Evolutionary conservation across 1,140 invertebrate genomes (phyloP), one percentile per base, ranked within the genome.

Genomic region (Charaxes varanes): DNA sequence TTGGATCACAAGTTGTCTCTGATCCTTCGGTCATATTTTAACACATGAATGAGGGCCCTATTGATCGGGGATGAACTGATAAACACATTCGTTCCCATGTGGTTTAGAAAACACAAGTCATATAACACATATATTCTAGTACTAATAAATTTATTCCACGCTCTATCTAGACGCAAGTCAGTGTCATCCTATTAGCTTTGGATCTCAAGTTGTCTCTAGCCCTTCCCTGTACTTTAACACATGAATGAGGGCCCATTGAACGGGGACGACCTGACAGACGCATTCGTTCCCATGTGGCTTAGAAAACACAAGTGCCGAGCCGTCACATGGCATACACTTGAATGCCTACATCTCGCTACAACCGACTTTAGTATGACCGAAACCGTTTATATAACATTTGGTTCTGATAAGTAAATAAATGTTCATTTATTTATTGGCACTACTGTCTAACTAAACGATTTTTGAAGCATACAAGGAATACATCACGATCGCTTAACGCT

Each of bases 11-110:
- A 43, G 37, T 64, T 64, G 66, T 67, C 57, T 47, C 35, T 44
- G 37, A 37, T 30, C 46, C 44, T 48, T 53, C 52, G 41, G 42
- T 53, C n/a, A 32, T 40, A 58, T 48, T 51, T 42, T 33, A 62
- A 64, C 60, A 60, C 52, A 62, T 70, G 67, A 70, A 70, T 67
- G 59, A 70, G 61, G 53, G 47, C 53, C 55, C 52, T n/a, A 62
- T 68, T 49, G 54, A 57, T 38, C 44, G 51, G 38, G 24, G 41
- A 50, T 45, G 35, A 43, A 50, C 28, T 49, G 68, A 72, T 65
- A 69, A 58, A 72, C 64, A 65, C 53, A 61, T 59, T 62, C 55
- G 54, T 63, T 72, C 57, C 63, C 62, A 60, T 63, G 54, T 45
- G 47, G 52, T 49, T 53, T 62, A 54, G 46, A 60, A 53, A 50